Conservation (phyloP, 2,113 vertebrate genomes). For the Alaudala cheleensis region DNA sequence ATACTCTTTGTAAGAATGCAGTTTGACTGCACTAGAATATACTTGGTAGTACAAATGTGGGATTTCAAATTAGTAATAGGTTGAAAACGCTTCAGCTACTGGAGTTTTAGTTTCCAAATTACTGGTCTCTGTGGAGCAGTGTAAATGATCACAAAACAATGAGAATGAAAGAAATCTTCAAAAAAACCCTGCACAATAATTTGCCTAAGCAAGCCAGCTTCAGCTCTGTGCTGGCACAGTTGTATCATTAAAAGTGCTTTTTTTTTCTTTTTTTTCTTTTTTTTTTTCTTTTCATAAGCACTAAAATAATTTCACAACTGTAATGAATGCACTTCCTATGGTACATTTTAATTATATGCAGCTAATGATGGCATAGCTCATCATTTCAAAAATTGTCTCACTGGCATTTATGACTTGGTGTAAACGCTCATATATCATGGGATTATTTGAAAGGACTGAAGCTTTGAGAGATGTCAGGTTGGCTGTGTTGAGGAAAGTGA, state of each 20-base stretch:
- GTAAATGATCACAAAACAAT: neutral
- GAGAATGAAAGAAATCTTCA: neutral
- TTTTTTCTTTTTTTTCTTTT: too few relatives aligned
- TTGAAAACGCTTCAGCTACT: conserved; percentile 10
- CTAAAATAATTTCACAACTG: conserved; percentile 9
- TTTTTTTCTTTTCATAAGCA: neutral
- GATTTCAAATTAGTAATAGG: neutral
- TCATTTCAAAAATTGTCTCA: neutral
- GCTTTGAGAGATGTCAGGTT: neutral
- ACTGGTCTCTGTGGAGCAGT: neutral
- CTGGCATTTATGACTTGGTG: neutral
- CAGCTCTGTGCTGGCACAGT: neutral
- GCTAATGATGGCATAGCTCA: neutral
- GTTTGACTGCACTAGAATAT: neutral
- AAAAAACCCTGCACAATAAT: neutral
- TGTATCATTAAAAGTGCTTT: neutral
- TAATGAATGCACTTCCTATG: neutral
- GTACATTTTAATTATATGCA: neutral
- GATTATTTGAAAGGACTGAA: neutral
- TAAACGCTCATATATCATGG: neutral
- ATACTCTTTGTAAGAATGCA: neutral
- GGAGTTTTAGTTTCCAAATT: neutral
- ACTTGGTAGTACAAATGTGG: neutral
- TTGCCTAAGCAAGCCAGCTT: neutral
- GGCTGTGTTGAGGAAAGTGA: neutral